Evolutionary conservation across 2,888 invertebrate species (phyloP).

Genomic region (Hydrotaea diabolus): DNA sequence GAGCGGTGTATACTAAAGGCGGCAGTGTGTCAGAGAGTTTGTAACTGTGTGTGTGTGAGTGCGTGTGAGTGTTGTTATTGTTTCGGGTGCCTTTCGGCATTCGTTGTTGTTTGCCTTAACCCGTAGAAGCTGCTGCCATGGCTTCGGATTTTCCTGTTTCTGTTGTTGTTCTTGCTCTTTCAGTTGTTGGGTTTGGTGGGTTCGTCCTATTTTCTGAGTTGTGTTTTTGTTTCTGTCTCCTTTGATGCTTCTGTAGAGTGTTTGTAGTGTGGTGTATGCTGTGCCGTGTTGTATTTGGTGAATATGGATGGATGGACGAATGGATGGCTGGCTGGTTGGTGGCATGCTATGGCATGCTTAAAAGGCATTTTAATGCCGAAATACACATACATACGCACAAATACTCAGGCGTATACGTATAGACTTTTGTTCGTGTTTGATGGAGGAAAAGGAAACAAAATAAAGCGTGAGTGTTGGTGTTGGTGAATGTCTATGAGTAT

Average conservation of each 20-base stretch:
- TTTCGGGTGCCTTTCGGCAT: background rate
- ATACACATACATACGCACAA: conserved; percentile 19
- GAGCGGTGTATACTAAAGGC: background rate
- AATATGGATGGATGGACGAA: too few species aligned
- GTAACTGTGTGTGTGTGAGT: background rate
- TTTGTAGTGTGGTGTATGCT: conserved; percentile 17
- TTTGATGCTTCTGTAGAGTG: background rate
- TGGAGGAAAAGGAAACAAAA: too few species aligned
- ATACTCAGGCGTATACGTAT: background rate
- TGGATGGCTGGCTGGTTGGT: too few species aligned
- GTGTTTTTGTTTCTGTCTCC: background rate
- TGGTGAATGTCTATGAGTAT: background rate
- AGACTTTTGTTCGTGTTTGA: background rate
- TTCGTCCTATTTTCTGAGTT: too few species aligned
- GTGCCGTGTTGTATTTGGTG: conserved; percentile 2
- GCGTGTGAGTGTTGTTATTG: background rate
- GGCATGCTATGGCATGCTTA: conserved; percentile 48
- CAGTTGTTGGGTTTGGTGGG: background rate
- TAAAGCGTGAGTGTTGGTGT: conserved; percentile 7
- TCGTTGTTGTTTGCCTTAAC: conserved; percentile 6
- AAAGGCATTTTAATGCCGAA: conserved; percentile 50
- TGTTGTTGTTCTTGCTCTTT: background rate
- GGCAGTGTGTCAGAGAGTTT: background rate
- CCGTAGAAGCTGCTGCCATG: conserved; percentile 25
- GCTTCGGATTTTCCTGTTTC: conserved; percentile 23